A percentile compares a stretch with the other conserved stretches of the same genome.
Evolutionary conservation across 2,113 vertebrate species (phyloP).

Genomic region (Dermatemys mawii): DNA sequence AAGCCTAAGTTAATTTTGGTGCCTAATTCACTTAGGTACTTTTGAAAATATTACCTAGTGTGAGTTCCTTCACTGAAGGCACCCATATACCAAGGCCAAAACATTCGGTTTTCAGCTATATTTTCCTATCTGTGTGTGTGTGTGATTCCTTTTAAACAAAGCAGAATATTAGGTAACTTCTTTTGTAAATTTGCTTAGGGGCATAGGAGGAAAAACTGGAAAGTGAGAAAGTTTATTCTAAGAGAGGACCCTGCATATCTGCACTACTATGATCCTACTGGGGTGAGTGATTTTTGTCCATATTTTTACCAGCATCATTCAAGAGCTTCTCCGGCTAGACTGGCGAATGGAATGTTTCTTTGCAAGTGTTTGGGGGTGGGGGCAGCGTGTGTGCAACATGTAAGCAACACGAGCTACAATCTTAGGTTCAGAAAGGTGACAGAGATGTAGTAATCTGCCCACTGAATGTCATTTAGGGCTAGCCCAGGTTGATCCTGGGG

Average conservation of each 20-base stretch:
- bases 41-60: neutral
- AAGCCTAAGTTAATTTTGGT: neutral
- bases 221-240: conserved; percentile 95
- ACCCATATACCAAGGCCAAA: neutral
- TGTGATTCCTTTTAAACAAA: neutral
- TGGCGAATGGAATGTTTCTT: neutral
- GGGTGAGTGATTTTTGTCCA: conserved; percentile 75
- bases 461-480: too few relatives aligned
- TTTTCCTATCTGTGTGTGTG: neutral
- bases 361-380: neutral
- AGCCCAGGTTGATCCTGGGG: too few relatives aligned
- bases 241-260: conserved; percentile 95
- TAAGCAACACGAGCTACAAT: too few relatives aligned
- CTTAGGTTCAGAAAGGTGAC: too few relatives aligned
- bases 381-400: neutral
- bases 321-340: neutral
- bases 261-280: conserved; percentile 96
- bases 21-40: neutral
- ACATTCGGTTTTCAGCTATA: neutral
- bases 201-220: conserved; percentile 97
- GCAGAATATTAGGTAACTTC: neutral
- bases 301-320: neutral
- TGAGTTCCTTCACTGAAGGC: neutral
- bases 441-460: too few relatives aligned
- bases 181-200: conserved; percentile 79